Conservation (phyloP, 2,797 vertebrate genomes). For the Aphelocoma californica region DNA sequence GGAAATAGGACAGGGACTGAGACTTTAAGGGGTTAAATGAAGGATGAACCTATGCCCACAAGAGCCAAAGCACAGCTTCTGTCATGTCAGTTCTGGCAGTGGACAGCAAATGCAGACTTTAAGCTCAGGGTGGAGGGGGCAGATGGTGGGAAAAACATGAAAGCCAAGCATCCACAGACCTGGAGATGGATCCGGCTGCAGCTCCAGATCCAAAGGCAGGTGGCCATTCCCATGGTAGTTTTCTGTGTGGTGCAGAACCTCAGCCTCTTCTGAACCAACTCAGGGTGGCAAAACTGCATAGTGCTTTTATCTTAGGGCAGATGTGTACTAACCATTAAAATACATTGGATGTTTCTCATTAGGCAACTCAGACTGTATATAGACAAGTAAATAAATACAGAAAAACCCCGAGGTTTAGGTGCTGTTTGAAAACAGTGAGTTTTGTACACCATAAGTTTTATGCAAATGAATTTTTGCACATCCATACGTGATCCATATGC, state of each 20-base stretch:
- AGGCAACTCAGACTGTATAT: background rate
- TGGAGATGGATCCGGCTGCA: background rate
- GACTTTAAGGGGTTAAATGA: background rate
- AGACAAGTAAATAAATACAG: background rate
- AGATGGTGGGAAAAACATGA: background rate
- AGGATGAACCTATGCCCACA: background rate
- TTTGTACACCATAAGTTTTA: background rate
- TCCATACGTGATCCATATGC: background rate
- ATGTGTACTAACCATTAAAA: background rate
- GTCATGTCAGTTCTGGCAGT: background rate
- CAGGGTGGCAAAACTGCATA: rapidly evolving
- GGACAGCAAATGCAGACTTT: background rate
- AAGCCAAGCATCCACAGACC: rapidly evolving
- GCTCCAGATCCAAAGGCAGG: rapidly evolving
- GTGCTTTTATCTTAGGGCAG: background rate
- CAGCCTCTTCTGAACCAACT: background rate
- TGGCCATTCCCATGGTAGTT: background rate
- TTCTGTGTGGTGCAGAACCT: background rate
- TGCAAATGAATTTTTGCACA: background rate
- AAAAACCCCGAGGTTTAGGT: background rate
- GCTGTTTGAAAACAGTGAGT: background rate
- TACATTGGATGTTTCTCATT: rapidly evolving
- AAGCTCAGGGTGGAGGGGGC: background rate
- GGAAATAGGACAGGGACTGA: background rate
- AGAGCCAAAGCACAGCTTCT: background rate